Percentiles rank a stretch among this genome's conserved stretches.
Evolutionary conservation across 2,888 invertebrate species (phyloP).

Genomic region (Prosapia bicincta): DNA sequence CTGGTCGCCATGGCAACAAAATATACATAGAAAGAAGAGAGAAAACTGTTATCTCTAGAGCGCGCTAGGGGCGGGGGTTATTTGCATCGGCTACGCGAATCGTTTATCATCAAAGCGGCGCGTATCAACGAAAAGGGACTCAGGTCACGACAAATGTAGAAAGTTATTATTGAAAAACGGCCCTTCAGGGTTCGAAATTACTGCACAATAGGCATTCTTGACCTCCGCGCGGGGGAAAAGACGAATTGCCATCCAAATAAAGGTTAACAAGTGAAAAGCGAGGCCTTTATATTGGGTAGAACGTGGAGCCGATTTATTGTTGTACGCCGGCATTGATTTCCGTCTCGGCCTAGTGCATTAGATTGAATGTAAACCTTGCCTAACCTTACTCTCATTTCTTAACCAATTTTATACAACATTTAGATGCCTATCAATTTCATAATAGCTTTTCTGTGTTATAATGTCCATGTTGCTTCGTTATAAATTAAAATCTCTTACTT

Average conservation of each 20-base stretch:
- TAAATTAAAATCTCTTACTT: no score
- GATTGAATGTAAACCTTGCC: no score
- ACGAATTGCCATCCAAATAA: background rate
- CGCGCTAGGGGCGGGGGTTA: background rate
- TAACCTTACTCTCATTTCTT: no score
- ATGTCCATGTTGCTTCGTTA: no score
- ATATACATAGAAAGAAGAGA: background rate
- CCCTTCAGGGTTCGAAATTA: background rate
- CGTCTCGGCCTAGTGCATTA: no score
- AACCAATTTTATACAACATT: no score
- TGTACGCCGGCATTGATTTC: background rate
- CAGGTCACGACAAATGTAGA: background rate
- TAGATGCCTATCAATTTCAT: no score
- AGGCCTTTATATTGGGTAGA: background rate
- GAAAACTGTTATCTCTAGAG: background rate
- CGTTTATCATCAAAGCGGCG: background rate
- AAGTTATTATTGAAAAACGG: background rate
- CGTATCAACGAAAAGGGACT: background rate
- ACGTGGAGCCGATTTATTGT: background rate
- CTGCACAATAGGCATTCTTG: constrained; percentile 2
- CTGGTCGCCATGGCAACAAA: background rate
- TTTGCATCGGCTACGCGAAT: background rate
- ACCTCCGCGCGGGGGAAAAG: background rate
- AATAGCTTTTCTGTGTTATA: no score
- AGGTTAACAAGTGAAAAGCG: background rate